Evolutionary conservation across 2,113 vertebrate genomes (phyloP).

Genomic region (Nansenia antarctica): DNA sequence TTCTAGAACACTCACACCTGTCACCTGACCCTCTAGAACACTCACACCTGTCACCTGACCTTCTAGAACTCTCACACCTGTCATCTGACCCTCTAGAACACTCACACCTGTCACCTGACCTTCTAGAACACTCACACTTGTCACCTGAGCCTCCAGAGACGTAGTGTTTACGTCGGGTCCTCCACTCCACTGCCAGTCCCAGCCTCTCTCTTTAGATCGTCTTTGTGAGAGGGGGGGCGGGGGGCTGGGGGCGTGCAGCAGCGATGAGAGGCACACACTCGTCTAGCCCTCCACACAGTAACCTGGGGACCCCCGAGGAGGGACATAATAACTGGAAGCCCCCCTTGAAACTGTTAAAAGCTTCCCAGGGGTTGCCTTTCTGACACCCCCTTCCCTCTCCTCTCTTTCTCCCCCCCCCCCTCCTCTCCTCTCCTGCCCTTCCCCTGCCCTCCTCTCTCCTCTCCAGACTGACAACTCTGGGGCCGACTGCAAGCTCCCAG

Average conservation of each 20-base stretch:
- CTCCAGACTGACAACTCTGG: too few species aligned
- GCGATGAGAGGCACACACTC: neutral
- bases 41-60: too few species aligned
- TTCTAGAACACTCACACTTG: neutral
- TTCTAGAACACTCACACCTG: too few species aligned
- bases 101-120: too few species aligned
- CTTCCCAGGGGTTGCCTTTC: slow-evolving; percentile 6
- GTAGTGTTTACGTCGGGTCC: neutral
- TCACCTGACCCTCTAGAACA: too few species aligned
- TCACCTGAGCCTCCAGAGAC: neutral
- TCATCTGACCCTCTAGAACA: too few species aligned
- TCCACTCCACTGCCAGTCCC: neutral
- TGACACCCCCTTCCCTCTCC: neutral
- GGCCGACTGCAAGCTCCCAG: neutral
- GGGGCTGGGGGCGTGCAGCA: neutral
- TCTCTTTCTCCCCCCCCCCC: slow-evolving; percentile 31
- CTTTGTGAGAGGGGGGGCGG: neutral
- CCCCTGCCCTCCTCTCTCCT: slow-evolving; percentile 18
- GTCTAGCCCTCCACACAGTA: neutral
- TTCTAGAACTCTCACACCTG: too few species aligned
- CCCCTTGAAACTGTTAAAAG: neutral
- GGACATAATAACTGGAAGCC: slow-evolving; percentile 20
- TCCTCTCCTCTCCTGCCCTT: slow-evolving; percentile 15
- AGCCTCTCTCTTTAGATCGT: neutral
- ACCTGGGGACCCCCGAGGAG: slow-evolving; percentile 8